Base-by-base conservation (phyloP, 2,113 vertebrate genomes). In the Eidolon helvum region DNA sequence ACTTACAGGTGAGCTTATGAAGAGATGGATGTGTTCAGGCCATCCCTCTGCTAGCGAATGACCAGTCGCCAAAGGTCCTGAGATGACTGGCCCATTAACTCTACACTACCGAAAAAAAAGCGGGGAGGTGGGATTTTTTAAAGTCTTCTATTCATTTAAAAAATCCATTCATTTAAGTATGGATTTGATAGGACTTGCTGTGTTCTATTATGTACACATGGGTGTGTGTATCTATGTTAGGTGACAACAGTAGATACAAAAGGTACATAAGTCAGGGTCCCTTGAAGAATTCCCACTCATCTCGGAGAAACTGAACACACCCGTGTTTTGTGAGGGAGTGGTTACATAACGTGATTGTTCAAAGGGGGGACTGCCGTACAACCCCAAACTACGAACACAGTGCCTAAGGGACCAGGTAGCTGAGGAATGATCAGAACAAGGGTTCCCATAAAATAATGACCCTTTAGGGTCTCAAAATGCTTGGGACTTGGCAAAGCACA, bases 41-140 rank as follows among this genome's bases (percentile, higher is more conserved):
- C 50, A 7, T 11, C 16, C 22, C 35, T 78, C 48, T 61, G 33
- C 30, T 33, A 63, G 22, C 26, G 40, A 59, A 48, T 22, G 53
- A 7, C 48, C 48, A 50, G 71, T 85, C 57, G 30, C 50, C 77
- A 71, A 50, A 69, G 28, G 59, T 40, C 21, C 2, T 24, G 53
- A 72, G 22, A 55, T 35, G 26, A 59, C 40, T 24, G 61, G 68
- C 10, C 40, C 24, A 15, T 12, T 6, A 75, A 74, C 48, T 18
- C 30, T 0, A 50, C 0, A n/a, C 5, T 22, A 19, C 35, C 30
- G 8, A 43, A 63, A 59, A 59, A 16, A 65, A 28, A 1, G 40
- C 19, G 26, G 24, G 18, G 30, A 10, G 33, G 50, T 9, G 16
- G 30, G 59, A n/a, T 0, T 43, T 59, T 53, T 59, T 7, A 77